A percentile compares a stretch with the other conserved stretches of the same genome.
phyloP scores from a whole-genome alignment of 2,113 vertebrate species.

The Nettapus auritus region DNA sequence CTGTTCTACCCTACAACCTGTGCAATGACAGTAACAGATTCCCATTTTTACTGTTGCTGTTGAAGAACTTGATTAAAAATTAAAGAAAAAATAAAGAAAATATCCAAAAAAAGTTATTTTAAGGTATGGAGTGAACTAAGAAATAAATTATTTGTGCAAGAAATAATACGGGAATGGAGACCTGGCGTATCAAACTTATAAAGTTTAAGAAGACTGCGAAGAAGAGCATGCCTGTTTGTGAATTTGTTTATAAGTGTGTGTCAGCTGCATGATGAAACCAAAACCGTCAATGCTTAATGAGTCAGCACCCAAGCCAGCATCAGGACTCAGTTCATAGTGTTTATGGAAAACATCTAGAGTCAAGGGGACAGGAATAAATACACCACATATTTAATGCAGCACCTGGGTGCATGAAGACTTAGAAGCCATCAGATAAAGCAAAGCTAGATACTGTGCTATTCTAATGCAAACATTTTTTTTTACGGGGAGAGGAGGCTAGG shows the following conservation, averaged over 20 bases:
- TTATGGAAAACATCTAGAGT: slow-evolving; percentile 25
- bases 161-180: neutral
- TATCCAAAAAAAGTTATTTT: accelerated
- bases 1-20: neutral
- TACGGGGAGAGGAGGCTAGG: neutral
- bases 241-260: slow-evolving; percentile 19
- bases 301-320: slow-evolving; percentile 5
- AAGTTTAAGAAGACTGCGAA: neutral
- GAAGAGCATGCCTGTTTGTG: slow-evolving; percentile 6
- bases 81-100: neutral
- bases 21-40: accelerated
- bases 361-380: neutral
- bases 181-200: neutral
- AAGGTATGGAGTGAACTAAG: neutral
- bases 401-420: neutral
- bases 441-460: neutral
- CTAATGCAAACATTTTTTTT: neutral
- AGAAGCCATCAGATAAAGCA: neutral
- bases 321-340: neutral
- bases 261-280: slow-evolving; percentile 58
- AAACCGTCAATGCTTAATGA: slow-evolving; percentile 10
- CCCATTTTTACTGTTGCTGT: neutral
- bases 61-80: neutral
- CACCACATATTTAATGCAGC: neutral
- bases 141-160: neutral